A percentile compares a stretch with the other conserved stretches of the same genome.
Evolutionary conservation across 2,113 vertebrate species (phyloP).

Genomic region (Tachuris rubrigastra): DNA sequence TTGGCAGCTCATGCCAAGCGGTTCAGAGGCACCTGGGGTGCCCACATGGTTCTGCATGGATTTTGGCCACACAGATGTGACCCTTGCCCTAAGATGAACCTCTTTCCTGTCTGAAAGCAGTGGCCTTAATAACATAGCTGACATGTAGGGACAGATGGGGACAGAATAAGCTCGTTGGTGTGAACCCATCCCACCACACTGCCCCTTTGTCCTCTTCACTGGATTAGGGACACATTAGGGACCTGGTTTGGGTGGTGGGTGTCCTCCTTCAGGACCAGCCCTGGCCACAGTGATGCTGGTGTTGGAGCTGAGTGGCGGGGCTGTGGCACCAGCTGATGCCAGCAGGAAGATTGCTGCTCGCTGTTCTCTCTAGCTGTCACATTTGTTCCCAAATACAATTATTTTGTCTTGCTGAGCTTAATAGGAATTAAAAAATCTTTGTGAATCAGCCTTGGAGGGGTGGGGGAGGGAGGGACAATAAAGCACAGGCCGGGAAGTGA

Average conservation of each 20-base stretch:
- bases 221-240: rapidly evolving
- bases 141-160: rapidly evolving
- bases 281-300: rapidly evolving
- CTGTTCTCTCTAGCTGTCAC: constrained; percentile 12
- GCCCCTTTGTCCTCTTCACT: rapidly evolving
- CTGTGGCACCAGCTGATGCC: not conserved
- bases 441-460: constrained; percentile 45
- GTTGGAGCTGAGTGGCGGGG: not conserved
- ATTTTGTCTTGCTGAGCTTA: constrained; percentile 13
- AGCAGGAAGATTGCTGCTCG: not conserved
- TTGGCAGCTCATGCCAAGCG: not conserved
- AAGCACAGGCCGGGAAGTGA: not conserved
- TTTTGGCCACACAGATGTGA: rapidly evolving
- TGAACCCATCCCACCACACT: not conserved
- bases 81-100: not conserved
- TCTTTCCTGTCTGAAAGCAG: not conserved
- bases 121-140: not conserved
- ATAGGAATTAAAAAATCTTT: constrained; percentile 25
- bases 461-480: not conserved
- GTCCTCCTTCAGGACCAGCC: not conserved
- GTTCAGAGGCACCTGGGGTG: not conserved
- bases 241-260: not conserved
- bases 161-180: not conserved
- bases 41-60: not conserved
- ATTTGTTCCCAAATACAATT: constrained; percentile 53